These are phyloP conservation scores for Protophormia terraenovae DNA, from an alignment of 2,888 invertebrate genomes.

Conservation along the genomic window DNA sequence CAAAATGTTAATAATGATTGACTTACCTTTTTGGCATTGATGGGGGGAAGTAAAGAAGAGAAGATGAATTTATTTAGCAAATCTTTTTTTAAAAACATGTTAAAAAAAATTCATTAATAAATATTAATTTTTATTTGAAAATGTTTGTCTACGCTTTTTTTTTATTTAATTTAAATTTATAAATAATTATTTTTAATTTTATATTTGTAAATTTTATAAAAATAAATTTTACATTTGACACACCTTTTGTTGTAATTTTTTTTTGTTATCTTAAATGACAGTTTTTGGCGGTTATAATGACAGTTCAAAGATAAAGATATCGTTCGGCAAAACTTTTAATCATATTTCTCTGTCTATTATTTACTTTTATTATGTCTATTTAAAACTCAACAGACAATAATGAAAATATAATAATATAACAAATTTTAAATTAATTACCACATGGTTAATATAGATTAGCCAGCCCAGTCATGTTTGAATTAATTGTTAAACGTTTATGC, in stretches of 20 bases:
- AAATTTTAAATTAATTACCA: slow-evolving; percentile 30
- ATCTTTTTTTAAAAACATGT: too few species aligned
- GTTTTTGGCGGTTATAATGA: slow-evolving; percentile 56
- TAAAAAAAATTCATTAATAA: slow-evolving; percentile 12
- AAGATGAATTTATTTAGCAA: too few species aligned
- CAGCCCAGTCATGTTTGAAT: background rate
- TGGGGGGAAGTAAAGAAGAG: too few species aligned
- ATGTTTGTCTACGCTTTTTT: too few species aligned
- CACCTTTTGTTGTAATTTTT: slow-evolving; percentile 58
- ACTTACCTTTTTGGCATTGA: background rate
- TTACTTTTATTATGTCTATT: background rate
- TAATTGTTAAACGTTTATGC: background rate
- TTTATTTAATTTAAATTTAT: too few species aligned
- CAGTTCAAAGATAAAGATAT: slow-evolving; percentile 60
- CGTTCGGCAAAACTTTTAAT: slow-evolving; percentile 19
- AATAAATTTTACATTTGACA: slow-evolving; percentile 36
- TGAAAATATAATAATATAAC: slow-evolving; percentile 1
- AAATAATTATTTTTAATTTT: too few species aligned
- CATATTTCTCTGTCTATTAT: background rate
- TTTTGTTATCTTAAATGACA: slow-evolving; percentile 53
- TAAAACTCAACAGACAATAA: background rate
- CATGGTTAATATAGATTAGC: background rate
- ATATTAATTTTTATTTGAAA: background rate
- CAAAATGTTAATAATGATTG: background rate
- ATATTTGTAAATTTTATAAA: background rate